phyloP scores from a whole-genome alignment of 2,888 invertebrate genomes.

The Schizaphis graminum region DNA sequence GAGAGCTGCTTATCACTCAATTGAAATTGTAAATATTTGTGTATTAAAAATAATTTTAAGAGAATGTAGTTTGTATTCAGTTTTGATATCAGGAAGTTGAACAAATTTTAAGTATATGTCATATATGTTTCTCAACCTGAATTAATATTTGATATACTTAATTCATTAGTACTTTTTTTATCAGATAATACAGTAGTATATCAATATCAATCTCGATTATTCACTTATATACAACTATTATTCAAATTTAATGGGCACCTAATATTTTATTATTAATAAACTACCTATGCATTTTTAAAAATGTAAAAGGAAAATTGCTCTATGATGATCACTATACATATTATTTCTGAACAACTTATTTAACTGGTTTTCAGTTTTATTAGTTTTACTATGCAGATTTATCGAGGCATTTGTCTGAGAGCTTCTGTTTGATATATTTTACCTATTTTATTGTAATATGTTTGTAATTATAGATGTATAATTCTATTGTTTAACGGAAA shows the following conservation, averaged over 20 bases:
- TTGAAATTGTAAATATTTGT: neutral
- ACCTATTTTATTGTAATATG: neutral
- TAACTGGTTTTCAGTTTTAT: constrained; percentile 59
- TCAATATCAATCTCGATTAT: neutral
- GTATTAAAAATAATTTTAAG: neutral
- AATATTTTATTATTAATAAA: neutral
- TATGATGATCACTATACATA: constrained; percentile 52
- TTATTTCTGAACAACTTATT: constrained; percentile 55
- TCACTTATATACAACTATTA: neutral
- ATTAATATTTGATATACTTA: neutral
- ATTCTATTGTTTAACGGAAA: neutral
- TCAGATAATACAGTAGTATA: neutral
- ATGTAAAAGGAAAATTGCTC: constrained; percentile 12
- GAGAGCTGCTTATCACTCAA: constrained; percentile 25
- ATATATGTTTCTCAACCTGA: neutral
- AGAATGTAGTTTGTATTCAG: neutral
- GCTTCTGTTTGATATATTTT: neutral
- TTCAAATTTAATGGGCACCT: neutral
- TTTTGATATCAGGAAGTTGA: neutral
- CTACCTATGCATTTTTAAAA: neutral
- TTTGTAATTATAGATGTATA: neutral
- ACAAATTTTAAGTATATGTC: neutral
- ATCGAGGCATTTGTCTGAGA: constrained; percentile 65
- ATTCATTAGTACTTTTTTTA: neutral
- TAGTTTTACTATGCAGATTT: constrained; percentile 50